These are phyloP conservation scores for Melieria picta DNA, from an alignment of 2,888 invertebrate genomes.

Conservation along the genomic window DNA sequence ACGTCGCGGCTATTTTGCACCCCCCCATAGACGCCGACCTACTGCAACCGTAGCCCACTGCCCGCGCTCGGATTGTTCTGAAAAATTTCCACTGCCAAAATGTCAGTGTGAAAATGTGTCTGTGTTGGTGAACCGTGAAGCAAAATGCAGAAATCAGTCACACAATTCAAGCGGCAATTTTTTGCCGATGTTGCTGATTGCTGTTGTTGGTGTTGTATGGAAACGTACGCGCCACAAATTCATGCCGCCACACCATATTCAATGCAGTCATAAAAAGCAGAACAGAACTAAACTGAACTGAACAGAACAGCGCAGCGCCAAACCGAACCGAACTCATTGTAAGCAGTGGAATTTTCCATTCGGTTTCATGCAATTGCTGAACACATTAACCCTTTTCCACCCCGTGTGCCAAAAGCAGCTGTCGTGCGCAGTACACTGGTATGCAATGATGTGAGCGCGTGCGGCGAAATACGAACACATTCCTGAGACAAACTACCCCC, in stretches of 20 bases:
- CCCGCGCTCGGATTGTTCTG: not conserved
- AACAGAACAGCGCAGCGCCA: not conserved
- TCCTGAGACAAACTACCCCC: too few species aligned
- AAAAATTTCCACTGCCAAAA: not conserved
- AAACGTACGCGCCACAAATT: not conserved
- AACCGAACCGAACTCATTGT: conserved; percentile 20
- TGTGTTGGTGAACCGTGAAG: not conserved
- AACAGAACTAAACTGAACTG: not conserved
- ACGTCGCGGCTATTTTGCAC: not conserved
- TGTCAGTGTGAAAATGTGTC: not conserved
- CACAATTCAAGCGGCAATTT: not conserved
- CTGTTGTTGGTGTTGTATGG: not conserved
- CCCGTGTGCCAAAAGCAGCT: not conserved
- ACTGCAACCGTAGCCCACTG: not conserved
- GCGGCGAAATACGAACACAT: too few species aligned
- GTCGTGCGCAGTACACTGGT: not conserved
- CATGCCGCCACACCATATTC: conserved; percentile 6
- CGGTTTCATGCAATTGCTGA: conserved; percentile 44
- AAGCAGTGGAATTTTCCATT: conserved; percentile 58
- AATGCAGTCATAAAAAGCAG: conserved; percentile 15
- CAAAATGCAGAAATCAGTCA: not conserved
- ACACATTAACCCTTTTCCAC: conserved; percentile 26
- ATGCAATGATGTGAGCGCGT: too few species aligned
- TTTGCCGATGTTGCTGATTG: not conserved
- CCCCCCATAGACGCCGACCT: not conserved